Evolutionary conservation across 2,113 vertebrate species (phyloP).

Genomic region (Acanthisitta chloris): DNA sequence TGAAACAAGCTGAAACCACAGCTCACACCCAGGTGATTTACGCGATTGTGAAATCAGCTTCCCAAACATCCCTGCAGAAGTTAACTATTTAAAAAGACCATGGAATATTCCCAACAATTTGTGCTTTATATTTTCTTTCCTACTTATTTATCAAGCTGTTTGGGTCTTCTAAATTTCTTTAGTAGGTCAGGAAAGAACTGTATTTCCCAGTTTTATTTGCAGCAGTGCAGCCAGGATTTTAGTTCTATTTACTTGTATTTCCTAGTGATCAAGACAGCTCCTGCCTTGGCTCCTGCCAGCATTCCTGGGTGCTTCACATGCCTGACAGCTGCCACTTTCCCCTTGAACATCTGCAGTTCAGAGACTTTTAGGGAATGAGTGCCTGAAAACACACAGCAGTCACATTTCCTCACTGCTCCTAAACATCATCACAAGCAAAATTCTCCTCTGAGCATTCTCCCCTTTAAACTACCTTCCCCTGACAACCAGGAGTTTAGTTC

Average conservation of each 20-base stretch:
- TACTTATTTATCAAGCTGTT: neutral
- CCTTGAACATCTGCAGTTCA: neutral
- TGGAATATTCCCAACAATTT: neutral
- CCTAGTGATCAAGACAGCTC: neutral
- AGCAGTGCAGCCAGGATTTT: neutral
- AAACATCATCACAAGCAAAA: too few species aligned
- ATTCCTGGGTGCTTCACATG: neutral
- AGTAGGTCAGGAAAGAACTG: neutral
- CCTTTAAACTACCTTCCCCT: neutral
- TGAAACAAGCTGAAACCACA: too few species aligned
- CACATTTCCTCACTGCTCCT: neutral
- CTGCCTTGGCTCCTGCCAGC: neutral
- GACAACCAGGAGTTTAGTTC: neutral
- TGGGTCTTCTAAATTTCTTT: neutral
- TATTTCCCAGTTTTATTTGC: neutral
- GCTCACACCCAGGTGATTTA: neutral
- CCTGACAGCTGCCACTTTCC: neutral
- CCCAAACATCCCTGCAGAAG: neutral
- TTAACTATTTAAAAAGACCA: neutral
- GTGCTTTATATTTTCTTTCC: neutral
- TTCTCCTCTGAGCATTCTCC: neutral
- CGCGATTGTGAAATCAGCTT: neutral
- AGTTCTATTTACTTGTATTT: neutral
- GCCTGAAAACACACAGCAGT: neutral
- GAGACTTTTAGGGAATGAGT: rapidly evolving